Conservation (phyloP, 2,888 invertebrate genomes). For the Epirrita christyi region DNA sequence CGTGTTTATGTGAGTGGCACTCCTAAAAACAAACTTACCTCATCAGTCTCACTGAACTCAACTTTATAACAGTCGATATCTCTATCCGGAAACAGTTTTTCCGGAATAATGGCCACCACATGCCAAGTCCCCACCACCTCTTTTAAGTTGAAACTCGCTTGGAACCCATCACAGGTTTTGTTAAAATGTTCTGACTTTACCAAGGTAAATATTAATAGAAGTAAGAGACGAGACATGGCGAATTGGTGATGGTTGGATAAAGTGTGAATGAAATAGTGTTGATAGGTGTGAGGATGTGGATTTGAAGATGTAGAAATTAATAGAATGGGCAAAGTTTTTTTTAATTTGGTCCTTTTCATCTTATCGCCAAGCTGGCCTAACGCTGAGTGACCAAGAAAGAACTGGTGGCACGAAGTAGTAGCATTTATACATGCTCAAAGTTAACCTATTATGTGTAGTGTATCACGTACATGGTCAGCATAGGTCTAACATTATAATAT, state of each 20-base stretch:
- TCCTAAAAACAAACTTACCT: slow-evolving; percentile 49
- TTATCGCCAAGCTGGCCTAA: no score
- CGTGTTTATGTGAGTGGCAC: no score
- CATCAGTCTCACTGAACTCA: slow-evolving; percentile 72
- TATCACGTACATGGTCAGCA: no score
- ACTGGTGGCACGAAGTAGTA: no score
- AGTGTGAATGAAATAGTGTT: slow-evolving; percentile 29
- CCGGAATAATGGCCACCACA: slow-evolving; percentile 70
- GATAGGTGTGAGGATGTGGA: slow-evolving; percentile 4
- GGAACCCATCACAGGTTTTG: slow-evolving; percentile 58
- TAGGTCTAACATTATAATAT: no score
- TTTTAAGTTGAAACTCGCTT: slow-evolving; percentile 62
- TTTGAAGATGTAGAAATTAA: slow-evolving; percentile 21
- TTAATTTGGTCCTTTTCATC: no score
- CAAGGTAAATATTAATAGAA: slow-evolving; percentile 29
- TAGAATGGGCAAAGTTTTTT: slow-evolving; percentile 30
- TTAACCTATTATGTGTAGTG: no score
- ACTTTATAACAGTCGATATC: slow-evolving; percentile 65
- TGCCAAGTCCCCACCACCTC: slow-evolving; percentile 66
- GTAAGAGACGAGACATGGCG: slow-evolving; percentile 28
- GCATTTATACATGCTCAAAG: no score
- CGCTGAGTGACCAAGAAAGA: no score
- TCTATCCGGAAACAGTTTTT: slow-evolving; percentile 63
- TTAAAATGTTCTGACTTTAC: slow-evolving; percentile 42
- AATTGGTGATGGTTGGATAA: slow-evolving; percentile 24